These are phyloP conservation scores for Drosophila melanocephala DNA, from an alignment of 2,888 invertebrate genomes.

Conservation along the genomic window DNA sequence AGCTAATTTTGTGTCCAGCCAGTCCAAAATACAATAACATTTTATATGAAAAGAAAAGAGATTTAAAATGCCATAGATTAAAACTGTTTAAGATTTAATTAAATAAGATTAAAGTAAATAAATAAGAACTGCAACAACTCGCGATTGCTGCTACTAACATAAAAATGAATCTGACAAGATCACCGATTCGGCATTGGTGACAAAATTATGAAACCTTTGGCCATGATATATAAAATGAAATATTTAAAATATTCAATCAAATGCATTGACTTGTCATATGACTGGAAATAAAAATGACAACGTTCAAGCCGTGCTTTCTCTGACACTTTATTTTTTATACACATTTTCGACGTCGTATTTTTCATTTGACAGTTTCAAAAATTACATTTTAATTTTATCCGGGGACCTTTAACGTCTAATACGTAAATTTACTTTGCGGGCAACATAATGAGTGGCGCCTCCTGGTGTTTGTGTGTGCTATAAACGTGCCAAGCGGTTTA, in stretches of 20 bases:
- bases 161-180: not conserved
- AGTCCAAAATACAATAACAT: not conserved
- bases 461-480: not conserved
- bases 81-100: not conserved
- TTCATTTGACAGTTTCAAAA: constrained; percentile 37
- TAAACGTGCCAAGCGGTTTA: constrained; percentile 59
- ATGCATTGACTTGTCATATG: constrained; percentile 7
- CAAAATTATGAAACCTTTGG: not conserved
- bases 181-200: not conserved
- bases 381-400: constrained; percentile 58
- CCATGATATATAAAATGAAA: not conserved
- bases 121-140: not conserved
- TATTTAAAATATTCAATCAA: not conserved
- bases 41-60: not conserved
- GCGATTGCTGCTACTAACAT: not conserved
- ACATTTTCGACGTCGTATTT: constrained; percentile 23
- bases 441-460: constrained; percentile 48
- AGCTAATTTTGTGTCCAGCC: constrained; percentile 26
- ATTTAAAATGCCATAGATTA: not conserved
- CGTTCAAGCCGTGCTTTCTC: not conserved
- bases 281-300: not conserved
- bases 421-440: constrained; percentile 42
- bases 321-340: constrained; percentile 39
- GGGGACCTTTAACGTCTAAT: constrained; percentile 25
- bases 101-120: not conserved